A percentile compares a stretch with the other conserved stretches of the same genome.
Conservation (phyloP, 2,113 vertebrate genomes). For the Hypomesus transpacificus region DNA sequence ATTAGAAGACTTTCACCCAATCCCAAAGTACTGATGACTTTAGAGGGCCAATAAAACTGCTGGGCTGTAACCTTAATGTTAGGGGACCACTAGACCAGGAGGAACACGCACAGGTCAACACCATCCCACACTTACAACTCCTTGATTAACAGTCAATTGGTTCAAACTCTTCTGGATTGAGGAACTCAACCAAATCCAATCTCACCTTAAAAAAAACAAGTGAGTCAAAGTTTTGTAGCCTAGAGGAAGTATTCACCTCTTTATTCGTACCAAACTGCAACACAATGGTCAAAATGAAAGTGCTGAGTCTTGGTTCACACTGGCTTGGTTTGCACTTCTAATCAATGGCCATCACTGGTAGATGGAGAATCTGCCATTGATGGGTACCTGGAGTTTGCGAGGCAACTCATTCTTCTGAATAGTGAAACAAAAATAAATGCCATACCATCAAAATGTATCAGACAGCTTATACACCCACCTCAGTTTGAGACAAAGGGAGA, state of each 20-base stretch:
- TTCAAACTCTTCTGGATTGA: background rate
- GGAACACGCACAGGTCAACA: constrained; percentile 65
- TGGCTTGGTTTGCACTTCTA: constrained; percentile 22
- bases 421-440: too few species aligned
- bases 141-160: background rate
- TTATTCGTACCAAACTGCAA: constrained; percentile 25
- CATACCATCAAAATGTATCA: background rate
- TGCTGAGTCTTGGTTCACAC: constrained; percentile 21
- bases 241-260: too few species aligned
- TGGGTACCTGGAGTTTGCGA: too few species aligned
- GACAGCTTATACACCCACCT: constrained; percentile 53
- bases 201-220: constrained; percentile 5
- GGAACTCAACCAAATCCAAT: background rate
- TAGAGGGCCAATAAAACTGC: constrained; percentile 69
- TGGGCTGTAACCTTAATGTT: constrained; percentile 59
- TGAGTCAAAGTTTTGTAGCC: too few species aligned
- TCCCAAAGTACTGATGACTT: constrained; percentile 64
- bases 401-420: too few species aligned
- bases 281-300: constrained; percentile 14
- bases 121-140: constrained; percentile 58
- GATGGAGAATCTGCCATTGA: constrained; percentile 31
- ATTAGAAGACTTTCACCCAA: constrained; percentile 66
- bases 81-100: constrained; percentile 48
- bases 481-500: background rate
- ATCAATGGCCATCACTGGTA: constrained; percentile 36